Base-by-base conservation (phyloP, 2,113 vertebrate genomes). In the Phyllostomus hastatus region DNA sequence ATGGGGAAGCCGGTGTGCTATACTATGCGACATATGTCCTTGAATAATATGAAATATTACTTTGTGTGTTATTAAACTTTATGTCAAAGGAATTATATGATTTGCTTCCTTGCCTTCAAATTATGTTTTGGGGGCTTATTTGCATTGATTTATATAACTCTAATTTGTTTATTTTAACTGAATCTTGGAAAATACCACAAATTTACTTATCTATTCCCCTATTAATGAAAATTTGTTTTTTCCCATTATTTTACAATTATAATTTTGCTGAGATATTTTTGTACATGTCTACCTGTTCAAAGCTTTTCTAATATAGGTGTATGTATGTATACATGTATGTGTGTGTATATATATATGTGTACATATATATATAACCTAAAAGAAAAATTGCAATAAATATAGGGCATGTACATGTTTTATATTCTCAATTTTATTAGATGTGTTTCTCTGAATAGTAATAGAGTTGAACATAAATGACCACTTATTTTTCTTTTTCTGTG, bases 131-230 rank as follows among this genome's bases (percentile, higher is more conserved):
- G 15, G 54, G 35, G 14, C 70, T 59, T 90, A 72, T 85, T 93
- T 35, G 33, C 69, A 28, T 88, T 94, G 57, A 93, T 67, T 94
- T 61, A 48, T 52, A 10, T 46, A 88, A 17, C 19, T 73, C 61
- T 79, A 78, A 67, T 86, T 91, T 75, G 22, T 94, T 76, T 92
- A 84, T 52, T 69, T 80, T 61, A 80, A 82, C 22, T 54, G 31
- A 66, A 88, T 88, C 90, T 94, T 57, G 14, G 46, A 66, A 96
- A 97, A 90, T 73, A 66, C 14, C 11, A 82, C 20, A 73, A 87
- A 87, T 78, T 90, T 88, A 75, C 10, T 94, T 91, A 73, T 67
- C 11, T 76, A 52, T 81, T 85, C 16, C 26, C 16, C 61, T 80
- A 24, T 59, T 93, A 93, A 91, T 43, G 46, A 96, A 64, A 94